Evolutionary conservation across 2,113 vertebrate genomes (phyloP), one percentile per base, ranked within the genome.

Genomic region (Nesoenas mayeri): DNA sequence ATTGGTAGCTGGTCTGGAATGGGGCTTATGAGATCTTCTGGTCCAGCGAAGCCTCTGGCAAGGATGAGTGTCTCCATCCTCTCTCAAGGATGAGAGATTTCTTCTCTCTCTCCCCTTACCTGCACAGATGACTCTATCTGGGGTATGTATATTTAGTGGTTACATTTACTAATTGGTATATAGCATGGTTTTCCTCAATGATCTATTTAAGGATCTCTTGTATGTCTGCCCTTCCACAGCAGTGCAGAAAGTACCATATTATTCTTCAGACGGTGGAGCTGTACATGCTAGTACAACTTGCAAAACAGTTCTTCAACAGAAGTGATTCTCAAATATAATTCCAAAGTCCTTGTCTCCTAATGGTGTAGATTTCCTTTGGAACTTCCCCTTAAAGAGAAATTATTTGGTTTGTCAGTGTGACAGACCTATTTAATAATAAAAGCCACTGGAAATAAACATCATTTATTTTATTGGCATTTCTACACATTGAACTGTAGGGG

Each of bases 401-500:
- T 22, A 17, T 95, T 62, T 86, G 25, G 32, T 85, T 90, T 13
- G 1, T 72, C 28, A 66, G 38, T 6, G 3, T 85, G 69, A 91
- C 81, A 88, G 78, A 92, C 64, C 19, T 62, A 40, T 91, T 91
- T 92, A 85, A 66, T 83, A 93, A 44, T 58, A 71, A 65, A 34
- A 94, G 67, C 53, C 75, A 70, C 71, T 91, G 82, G 80, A 82
- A 90, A 89, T 67, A 88, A 95, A 82, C 36, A 38, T 69, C 2
- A 14, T 54, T 40, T 58, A 40, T 90, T 95, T 91, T 91, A 85
- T 81, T 96, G 66, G 79, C 21, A 8, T 81, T 94, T 85, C 57
- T 93, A 61, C 72, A 38, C 71, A 42, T 50, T 82, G 89, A 78
- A 85, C 86, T 95, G 79, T 62, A 94, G 72, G n/a, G 91, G 91